phyloP scores from a whole-genome alignment of 2,113 vertebrate genomes.

The Labeo catla region DNA sequence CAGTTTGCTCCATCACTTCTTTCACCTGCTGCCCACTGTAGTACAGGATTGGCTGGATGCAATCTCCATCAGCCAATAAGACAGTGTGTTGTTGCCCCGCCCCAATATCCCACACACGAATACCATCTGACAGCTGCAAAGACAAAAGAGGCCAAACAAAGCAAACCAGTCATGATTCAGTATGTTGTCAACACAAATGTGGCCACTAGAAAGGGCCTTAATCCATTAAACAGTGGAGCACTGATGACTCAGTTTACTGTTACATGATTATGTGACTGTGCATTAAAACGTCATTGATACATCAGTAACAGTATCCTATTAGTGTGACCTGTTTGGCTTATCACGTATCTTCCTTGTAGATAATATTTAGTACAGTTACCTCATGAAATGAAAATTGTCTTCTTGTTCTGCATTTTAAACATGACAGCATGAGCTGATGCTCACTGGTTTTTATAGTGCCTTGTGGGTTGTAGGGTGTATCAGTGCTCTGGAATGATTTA shows the following conservation, averaged over 20 bases:
- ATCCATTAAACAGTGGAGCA: not conserved
- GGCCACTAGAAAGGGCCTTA: not conserved
- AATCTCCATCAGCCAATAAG: conserved; percentile 88
- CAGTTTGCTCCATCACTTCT: conserved; percentile 62
- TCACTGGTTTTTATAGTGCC: not conserved
- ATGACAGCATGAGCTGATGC: not conserved
- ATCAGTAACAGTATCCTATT: not conserved
- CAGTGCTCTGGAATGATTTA: too few relatives aligned
- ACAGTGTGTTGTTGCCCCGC: conserved; percentile 89
- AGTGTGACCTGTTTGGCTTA: not conserved
- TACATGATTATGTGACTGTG: not conserved
- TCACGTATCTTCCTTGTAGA: not conserved
- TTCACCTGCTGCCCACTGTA: conserved; percentile 87
- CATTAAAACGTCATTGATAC: not conserved
- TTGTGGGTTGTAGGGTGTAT: not conserved
- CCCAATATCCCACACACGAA: conserved; percentile 85
- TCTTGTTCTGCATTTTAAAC: not conserved
- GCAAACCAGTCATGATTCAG: not conserved
- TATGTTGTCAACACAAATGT: not conserved
- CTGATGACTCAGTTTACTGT: not conserved
- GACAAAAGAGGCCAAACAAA: conserved; percentile 14
- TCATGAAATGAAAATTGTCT: not conserved
- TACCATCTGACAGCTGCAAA: conserved; percentile 82
- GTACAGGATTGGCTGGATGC: conserved; percentile 91
- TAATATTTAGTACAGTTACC: not conserved